Base-by-base conservation (phyloP, 2,113 vertebrate genomes). In the Megalops atlanticus region DNA sequence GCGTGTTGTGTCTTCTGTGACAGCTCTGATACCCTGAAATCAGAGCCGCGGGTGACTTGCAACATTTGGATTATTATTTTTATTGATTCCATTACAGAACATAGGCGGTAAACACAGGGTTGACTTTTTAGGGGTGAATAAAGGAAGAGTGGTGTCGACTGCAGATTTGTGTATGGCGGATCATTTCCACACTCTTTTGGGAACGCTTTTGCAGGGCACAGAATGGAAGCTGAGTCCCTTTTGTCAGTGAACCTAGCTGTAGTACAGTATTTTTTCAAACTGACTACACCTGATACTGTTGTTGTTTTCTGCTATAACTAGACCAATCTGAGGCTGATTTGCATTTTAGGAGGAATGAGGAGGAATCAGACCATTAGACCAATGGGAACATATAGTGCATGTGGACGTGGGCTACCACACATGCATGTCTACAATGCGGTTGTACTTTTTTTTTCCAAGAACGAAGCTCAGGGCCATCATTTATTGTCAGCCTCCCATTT, bases 11-110 rank as follows among this genome's bases (percentile, higher is more conserved):
- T 71, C 69, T 71, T 15, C 18, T 4, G 35, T 14, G 35, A 71
- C 35, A 11, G 3, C 69, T 21, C 14, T 38, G 69, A 71, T 71
- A 71, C 35, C 69, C 69, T 71, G 69, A 71, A 71, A 71, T 71
- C 69, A 71, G 69, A 71, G 16, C 69, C 21, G 69, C 18, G 31
- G 33, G 36, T 8, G 16, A 15, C 69, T 71, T 11, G 14, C 36
- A 5, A 33, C 33, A 35, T 38, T 71, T 71, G 18, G 69, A 33
- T 38, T 71, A 38, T 71, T 71, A 38, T 71, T 71, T 71, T 71
- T 38, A 71, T 71, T 71, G 69, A 71, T 71, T 71, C 35, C 5
- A 1, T 38, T 7, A 71, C 69, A 38, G 69, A 75, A 40, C 18
- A 4, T 41, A 31, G 12, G 36, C 21, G 35, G 35, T 38, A 71